These are phyloP conservation scores for Galemys pyrenaicus DNA, from an alignment of 2,113 vertebrate species.

Conservation along the genomic window DNA sequence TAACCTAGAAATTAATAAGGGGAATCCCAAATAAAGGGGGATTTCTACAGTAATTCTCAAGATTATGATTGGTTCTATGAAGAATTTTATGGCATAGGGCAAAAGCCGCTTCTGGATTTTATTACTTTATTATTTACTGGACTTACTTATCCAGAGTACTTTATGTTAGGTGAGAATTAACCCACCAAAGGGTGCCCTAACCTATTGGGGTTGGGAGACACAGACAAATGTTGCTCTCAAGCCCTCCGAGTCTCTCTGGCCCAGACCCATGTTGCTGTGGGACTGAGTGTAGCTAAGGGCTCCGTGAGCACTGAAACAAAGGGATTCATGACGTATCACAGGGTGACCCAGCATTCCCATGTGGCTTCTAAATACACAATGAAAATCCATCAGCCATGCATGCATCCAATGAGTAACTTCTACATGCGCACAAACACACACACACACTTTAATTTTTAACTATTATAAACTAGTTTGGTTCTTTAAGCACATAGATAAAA, in stretches of 20 bases:
- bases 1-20: neutral
- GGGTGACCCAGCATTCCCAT: neutral
- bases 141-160: neutral
- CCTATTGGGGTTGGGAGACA: too few species aligned
- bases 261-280: neutral
- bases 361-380: neutral
- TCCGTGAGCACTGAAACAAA: neutral
- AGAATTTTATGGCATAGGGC: neutral
- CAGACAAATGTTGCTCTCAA: neutral
- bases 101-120: neutral
- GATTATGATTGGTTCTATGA: neutral
- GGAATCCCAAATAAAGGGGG: neutral
- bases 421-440: neutral
- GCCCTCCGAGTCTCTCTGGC: neutral
- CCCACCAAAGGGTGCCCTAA: neutral
- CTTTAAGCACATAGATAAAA: constrained; percentile 18
- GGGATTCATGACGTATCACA: neutral
- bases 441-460: neutral
- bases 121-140: neutral
- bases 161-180: neutral
- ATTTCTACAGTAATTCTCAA: neutral
- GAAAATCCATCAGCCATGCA: neutral
- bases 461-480: constrained; percentile 10
- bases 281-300: too few species aligned
- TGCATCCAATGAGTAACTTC: neutral